Conservation (phyloP, 2,888 invertebrate genomes). For the Sinhomidia bicolor region DNA sequence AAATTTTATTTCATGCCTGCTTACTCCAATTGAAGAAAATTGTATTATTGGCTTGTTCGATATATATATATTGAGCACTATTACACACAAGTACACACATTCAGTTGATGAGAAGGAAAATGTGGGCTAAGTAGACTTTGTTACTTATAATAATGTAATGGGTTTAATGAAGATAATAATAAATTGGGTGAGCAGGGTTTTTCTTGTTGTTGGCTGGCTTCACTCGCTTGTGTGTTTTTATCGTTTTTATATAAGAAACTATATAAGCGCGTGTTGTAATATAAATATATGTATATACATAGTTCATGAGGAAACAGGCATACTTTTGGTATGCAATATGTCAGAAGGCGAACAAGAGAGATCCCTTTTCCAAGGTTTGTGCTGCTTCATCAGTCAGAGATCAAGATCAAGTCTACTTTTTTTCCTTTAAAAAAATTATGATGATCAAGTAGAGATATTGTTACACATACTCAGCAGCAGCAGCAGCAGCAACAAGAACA, state of each 20-base stretch:
- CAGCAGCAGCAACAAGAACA: too few relatives aligned
- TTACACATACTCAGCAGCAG: too few relatives aligned
- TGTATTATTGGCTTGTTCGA: background rate
- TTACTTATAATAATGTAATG: background rate
- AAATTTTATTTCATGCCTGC: constrained; percentile 6
- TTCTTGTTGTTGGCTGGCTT: constrained; percentile 13
- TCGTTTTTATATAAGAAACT: background rate
- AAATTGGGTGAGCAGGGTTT: constrained; percentile 68
- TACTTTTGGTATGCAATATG: constrained; percentile 6
- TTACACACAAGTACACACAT: background rate
- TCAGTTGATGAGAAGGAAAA: background rate
- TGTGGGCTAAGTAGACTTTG: background rate
- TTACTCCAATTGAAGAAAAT: constrained; percentile 6
- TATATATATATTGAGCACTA: background rate
- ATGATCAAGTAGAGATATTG: constrained; percentile 36
- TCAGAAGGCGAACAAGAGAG: constrained; percentile 23
- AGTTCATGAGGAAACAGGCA: background rate
- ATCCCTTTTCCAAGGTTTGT: constrained; percentile 61
- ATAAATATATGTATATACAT: background rate
- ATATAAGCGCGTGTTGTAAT: background rate
- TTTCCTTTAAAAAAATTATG: constrained; percentile 50
- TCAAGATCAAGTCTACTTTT: constrained; percentile 63
- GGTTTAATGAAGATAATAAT: constrained; percentile 45
- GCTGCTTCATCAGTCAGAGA: constrained; percentile 51
- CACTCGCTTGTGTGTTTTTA: background rate